Conservation (phyloP, 2,888 invertebrate species). For the Chymomyza caudatula region DNA sequence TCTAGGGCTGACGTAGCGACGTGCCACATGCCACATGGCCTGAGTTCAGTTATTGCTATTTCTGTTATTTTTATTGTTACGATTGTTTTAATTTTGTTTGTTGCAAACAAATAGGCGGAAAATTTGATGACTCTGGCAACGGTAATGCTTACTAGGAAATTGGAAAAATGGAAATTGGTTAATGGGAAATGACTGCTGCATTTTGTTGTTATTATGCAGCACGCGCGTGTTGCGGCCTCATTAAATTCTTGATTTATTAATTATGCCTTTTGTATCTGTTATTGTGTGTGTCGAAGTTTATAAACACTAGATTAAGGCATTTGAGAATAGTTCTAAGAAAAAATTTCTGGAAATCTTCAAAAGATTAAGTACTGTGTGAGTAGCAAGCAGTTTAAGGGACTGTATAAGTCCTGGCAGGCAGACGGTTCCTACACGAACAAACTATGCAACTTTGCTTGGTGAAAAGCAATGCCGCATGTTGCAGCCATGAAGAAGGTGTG, state of each 20-base stretch:
- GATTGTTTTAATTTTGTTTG: slow-evolving; percentile 68
- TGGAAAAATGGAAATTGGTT: slow-evolving; percentile 19
- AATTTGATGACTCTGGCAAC: slow-evolving; percentile 50
- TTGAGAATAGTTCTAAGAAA: too few relatives aligned
- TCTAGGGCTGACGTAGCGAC: not conserved
- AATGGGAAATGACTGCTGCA: slow-evolving; percentile 8
- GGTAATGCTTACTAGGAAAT: slow-evolving; percentile 3
- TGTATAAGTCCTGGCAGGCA: too few relatives aligned
- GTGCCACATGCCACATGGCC: slow-evolving; percentile 46
- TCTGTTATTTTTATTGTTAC: slow-evolving; percentile 58
- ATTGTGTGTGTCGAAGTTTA: too few relatives aligned
- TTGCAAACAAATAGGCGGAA: slow-evolving; percentile 71
- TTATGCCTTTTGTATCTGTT: slow-evolving; percentile 61
- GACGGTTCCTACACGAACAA: too few relatives aligned
- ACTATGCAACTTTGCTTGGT: too few relatives aligned
- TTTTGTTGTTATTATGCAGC: not conserved
- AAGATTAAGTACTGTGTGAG: too few relatives aligned
- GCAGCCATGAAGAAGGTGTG: too few relatives aligned
- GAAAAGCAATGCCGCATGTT: too few relatives aligned
- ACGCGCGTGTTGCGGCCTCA: slow-evolving; percentile 66
- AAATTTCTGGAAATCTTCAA: too few relatives aligned
- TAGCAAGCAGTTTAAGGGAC: too few relatives aligned
- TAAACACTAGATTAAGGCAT: too few relatives aligned
- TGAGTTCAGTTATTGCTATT: slow-evolving; percentile 1
- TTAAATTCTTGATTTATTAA: slow-evolving; percentile 73